phyloP scores from a whole-genome alignment of 1,140 invertebrate species.

The Stenopsyche tienmushanensis region DNA sequence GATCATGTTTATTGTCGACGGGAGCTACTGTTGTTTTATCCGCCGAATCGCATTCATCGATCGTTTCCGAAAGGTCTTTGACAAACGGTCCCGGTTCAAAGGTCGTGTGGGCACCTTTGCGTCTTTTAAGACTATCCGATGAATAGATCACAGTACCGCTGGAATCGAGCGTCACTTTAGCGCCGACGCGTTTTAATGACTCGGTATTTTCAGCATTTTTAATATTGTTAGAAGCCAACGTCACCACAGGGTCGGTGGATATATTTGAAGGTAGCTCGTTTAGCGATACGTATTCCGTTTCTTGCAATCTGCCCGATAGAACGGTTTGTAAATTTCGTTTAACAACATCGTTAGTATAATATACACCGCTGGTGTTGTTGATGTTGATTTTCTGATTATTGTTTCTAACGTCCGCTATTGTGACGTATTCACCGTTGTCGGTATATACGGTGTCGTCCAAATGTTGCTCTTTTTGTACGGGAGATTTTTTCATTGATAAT shows the following conservation, averaged over 20 bases:
- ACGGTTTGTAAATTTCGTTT: conserved; percentile 59
- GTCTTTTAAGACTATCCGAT: conserved; percentile 80
- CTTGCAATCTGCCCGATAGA: conserved; percentile 57
- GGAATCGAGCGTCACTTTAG: conserved; percentile 81
- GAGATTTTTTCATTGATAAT: conserved; percentile 54
- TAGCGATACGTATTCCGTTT: conserved; percentile 77
- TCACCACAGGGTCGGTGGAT: conserved; percentile 52
- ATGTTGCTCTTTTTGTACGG: conserved; percentile 52
- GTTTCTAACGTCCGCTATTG: conserved; percentile 77
- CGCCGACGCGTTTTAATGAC: conserved; percentile 56
- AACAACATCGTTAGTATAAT: conserved; percentile 60
- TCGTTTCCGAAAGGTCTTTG: conserved; percentile 58
- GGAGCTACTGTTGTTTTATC: conserved; percentile 31
- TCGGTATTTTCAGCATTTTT: conserved; percentile 44
- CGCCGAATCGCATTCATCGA: conserved; percentile 45
- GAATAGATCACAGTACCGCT: conserved; percentile 88
- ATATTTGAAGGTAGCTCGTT: conserved; percentile 72
- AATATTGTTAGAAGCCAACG: conserved; percentile 45
- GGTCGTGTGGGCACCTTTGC: conserved; percentile 79
- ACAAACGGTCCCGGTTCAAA: conserved; percentile 81
- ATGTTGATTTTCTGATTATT: conserved; percentile 64
- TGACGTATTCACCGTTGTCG: conserved; percentile 78
- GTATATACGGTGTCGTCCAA: conserved; percentile 52
- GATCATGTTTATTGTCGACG: not conserved
- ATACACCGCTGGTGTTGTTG: conserved; percentile 50